Base-by-base conservation (phyloP, 1,140 invertebrate species). In the Zaprionus kolodkinae region DNA sequence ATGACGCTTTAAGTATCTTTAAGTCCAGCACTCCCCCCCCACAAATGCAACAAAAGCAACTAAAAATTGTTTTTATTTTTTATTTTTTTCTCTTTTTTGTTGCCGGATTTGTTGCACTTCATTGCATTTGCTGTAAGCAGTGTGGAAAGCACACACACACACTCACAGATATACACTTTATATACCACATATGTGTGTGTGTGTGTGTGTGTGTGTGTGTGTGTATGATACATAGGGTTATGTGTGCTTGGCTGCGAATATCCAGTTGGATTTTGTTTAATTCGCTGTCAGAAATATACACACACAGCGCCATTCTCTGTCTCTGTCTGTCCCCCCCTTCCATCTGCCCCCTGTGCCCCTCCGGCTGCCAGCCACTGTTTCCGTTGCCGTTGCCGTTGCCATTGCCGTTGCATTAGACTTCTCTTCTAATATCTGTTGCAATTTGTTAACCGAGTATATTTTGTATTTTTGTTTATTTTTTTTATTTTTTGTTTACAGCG, bases 401-500 rank as follows among this genome's bases (percentile, higher is more conserved):
- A 38, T 54, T 52, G 15, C 48, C 48, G 25, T 21, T 77, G 79
- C 76, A 83, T 89, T 87, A 80, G 71, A 88, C 85, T 89, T 88
- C 85, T 85, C 74, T 50, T 84, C 78, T 88, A 88, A 88, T 88
- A 88, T 89, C 79, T 76, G 81, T 68, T 81, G 84, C 84, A 88
- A 88, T 88, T 88, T 88, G 84, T 88, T 88, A 88, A 84, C 85
- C 78, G 83, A 84, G 65, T 81, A 52, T 62, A 74, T 66, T 60
- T 36, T 74, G 27, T 62, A 15, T 70, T 55, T 25, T 25, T 66
- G 52, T 70, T 65, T 50, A 21, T 63, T 62, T 59, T 36, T 33
- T 76, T 56, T 59, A n/a, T 35, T 33, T 30, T 30, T 6, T 30
- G 3, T 76, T 56, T 38, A 43, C 15, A 27, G 6, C 45, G 15